These are phyloP conservation scores for Homalodisca vitripennis DNA, from an alignment of 1,140 invertebrate species.

Conservation along the genomic window DNA sequence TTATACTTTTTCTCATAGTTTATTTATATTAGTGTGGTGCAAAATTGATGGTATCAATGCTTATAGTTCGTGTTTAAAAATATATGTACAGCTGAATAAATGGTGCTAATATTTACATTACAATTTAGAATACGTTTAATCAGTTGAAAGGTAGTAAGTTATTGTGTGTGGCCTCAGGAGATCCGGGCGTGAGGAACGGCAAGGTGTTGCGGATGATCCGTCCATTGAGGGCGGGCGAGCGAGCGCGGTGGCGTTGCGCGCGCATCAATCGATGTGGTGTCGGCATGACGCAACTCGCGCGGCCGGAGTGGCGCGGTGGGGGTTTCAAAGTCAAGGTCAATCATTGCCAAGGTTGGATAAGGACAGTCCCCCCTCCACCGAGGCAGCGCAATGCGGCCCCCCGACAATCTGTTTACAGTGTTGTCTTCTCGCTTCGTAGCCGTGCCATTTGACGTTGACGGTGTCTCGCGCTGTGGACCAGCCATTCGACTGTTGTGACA, in stretches of 20 bases:
- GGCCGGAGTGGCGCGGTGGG: constrained; percentile 21
- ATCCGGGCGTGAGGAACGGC: neutral
- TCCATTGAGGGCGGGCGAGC: neutral
- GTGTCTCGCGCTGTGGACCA: too few relatives aligned
- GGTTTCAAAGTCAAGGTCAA: constrained; percentile 32
- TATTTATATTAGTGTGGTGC: too few relatives aligned
- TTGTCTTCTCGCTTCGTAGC: too few relatives aligned
- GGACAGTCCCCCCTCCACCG: constrained; percentile 43
- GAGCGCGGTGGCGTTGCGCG: constrained; percentile 14
- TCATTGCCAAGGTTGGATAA: constrained; percentile 33
- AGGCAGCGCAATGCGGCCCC: constrained; percentile 46
- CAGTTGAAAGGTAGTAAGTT: too few relatives aligned
- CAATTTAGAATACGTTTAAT: too few relatives aligned
- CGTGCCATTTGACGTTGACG: too few relatives aligned
- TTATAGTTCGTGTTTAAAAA: too few relatives aligned
- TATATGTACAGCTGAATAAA: too few relatives aligned
- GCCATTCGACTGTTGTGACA: too few relatives aligned
- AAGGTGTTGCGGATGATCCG: neutral
- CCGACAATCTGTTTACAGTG: constrained; percentile 44
- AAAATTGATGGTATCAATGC: too few relatives aligned
- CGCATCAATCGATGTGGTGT: constrained; percentile 27
- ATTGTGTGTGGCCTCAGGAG: neutral
- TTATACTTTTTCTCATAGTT: too few relatives aligned
- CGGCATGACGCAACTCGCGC: constrained; percentile 34
- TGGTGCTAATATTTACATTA: too few relatives aligned